phyloP scores from a whole-genome alignment of 2,113 vertebrate genomes.

The Tragelaphus buxtoni region DNA sequence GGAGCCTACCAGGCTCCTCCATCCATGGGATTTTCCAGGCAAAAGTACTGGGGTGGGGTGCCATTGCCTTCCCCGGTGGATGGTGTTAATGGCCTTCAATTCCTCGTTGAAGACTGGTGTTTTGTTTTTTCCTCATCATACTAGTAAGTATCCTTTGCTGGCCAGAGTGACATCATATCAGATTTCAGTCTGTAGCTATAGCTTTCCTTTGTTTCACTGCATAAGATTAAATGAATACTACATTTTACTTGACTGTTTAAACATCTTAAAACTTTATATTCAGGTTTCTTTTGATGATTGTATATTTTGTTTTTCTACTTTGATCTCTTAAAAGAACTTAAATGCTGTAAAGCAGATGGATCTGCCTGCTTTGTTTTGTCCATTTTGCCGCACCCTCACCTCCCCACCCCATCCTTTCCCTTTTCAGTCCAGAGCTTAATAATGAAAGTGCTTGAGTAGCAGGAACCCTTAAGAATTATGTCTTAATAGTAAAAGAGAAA shows the following conservation, averaged over 20 bases:
- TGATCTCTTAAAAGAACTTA: background rate
- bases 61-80: too few species aligned
- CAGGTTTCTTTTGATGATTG: background rate
- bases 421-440: background rate
- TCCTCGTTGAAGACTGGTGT: background rate
- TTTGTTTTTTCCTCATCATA: background rate
- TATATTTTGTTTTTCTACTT: background rate
- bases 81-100: background rate
- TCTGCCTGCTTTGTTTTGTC: slow-evolving; percentile 7
- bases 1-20: too few species aligned
- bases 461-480: background rate
- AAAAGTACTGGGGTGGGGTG: too few species aligned
- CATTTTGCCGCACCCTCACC: background rate
- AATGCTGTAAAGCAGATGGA: background rate
- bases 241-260: background rate
- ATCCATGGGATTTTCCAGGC: too few species aligned
- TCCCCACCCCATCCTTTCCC: background rate
- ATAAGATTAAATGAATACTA: background rate
- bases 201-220: background rate
- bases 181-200: background rate
- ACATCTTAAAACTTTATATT: background rate
- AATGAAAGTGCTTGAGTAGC: background rate
- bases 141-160: background rate
- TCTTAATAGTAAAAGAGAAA: background rate
- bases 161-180: background rate